Evolutionary conservation across 2,888 invertebrate species (phyloP), one percentile per base, ranked within the genome.

Genomic region (Drosophila hamatofila): DNA sequence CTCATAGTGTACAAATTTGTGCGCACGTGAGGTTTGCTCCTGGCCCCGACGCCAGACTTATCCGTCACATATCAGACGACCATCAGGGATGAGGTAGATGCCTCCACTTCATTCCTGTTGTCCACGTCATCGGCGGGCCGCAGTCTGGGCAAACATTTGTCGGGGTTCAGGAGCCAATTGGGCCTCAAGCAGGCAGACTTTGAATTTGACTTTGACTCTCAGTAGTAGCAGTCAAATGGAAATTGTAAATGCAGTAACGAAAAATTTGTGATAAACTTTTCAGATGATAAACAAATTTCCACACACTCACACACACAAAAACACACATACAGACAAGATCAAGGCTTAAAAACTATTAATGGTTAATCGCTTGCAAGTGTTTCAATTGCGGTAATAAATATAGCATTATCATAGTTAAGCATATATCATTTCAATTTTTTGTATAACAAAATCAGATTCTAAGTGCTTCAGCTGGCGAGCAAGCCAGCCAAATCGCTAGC

Each of bases 11-110:
- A 96, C 90, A 96, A 96, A 91, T 96, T 95, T 90, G 95, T 95
- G 90, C 94, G 95, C 92, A 95, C 96, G 95, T 96, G 96, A 96
- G 96, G 96, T 74, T 95, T 95, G 93, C 95, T 96, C 93, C 94
- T 96, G 94, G 95, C 95, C 93, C 95, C 95, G 91, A 90, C 95
- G 91, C 91, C 93, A 80, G 92, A 92, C 62, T 91, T 91, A 73
- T 87, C 92, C 79, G 65, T 73, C 67, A 90, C 92, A 90, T 92
- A 92, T 91, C 92, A 91, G 81, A 91, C 76, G 80, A 75, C 52
- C 58, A 52, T 35, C 46, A 68, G 60, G 72, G 90, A 88, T 68
- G 82, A 90, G 67, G 46, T 72, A 60, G 88, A 79, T 27, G 71
- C 67, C 16, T 46, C 70, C 44, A 33, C 62, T 44, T 61, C 65